Conservation (phyloP, 2,113 vertebrate genomes). For the Onychostoma macrolepis region DNA sequence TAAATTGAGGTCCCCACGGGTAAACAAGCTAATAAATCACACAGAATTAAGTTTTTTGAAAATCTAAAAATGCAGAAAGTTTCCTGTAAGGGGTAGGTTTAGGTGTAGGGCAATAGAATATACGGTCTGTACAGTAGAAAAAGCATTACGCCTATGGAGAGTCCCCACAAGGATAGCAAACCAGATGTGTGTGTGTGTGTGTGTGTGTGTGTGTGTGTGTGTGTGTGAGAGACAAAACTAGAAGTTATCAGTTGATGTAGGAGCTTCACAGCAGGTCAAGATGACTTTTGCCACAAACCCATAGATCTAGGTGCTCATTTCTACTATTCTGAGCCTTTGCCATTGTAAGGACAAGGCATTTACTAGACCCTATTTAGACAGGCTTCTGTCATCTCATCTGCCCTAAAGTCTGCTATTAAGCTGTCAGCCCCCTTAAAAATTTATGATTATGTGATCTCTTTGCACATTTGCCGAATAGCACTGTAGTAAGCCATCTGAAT, state of each 20-base stretch:
- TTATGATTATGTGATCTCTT: neutral
- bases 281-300: neutral
- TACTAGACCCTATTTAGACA: neutral
- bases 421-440: neutral
- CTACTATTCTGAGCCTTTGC: neutral
- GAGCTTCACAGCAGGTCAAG: neutral
- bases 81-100: too few relatives aligned
- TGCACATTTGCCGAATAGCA: constrained; percentile 13
- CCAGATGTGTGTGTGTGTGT: too few relatives aligned
- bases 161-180: too few relatives aligned
- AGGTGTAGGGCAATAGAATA: too few relatives aligned
- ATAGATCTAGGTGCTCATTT: neutral
- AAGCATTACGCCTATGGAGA: too few relatives aligned
- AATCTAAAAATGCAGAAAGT: too few relatives aligned
- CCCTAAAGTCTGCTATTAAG: neutral
- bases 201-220: neutral
- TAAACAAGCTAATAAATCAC: too few relatives aligned
- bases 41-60: too few relatives aligned
- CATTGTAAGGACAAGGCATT: neutral
- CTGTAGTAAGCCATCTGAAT: neutral
- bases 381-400: neutral
- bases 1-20: too few relatives aligned
- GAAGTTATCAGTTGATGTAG: neutral
- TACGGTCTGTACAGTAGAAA: too few relatives aligned
- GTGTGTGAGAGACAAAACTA: neutral